These are phyloP conservation scores for Sorex fumeus DNA, from an alignment of 2,113 vertebrate species.

Conservation along the genomic window DNA sequence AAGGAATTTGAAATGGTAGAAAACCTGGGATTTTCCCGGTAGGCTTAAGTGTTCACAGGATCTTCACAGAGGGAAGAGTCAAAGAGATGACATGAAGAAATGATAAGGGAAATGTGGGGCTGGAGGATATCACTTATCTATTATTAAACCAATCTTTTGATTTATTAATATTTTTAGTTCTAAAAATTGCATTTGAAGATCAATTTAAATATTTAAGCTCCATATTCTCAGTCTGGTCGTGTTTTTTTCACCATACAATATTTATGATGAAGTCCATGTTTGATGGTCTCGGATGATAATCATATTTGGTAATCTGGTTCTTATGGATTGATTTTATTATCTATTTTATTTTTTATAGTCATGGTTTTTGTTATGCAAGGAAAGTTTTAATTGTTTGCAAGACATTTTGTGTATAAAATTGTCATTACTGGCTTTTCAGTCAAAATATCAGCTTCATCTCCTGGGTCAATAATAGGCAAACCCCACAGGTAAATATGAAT, in stretches of 20 bases:
- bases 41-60: neutral
- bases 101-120: neutral
- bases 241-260: neutral
- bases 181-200: conserved; percentile 3
- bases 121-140: neutral
- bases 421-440: neutral
- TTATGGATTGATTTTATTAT: neutral
- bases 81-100: neutral
- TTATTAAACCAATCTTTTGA: neutral
- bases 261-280: neutral
- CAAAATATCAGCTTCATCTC: conserved; percentile 57
- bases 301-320: neutral
- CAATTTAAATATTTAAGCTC: neutral
- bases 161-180: conserved; percentile 22
- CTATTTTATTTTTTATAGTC: conserved; percentile 25
- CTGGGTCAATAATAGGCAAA: conserved; percentile 55
- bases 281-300: neutral
- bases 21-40: neutral
- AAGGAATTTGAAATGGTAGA: neutral
- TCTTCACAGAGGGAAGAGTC: neutral
- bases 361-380: neutral
- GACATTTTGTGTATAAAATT: neutral
- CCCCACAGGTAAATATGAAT: conserved; percentile 14
- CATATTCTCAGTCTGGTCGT: neutral
- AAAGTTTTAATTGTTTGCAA: neutral